Conservation (phyloP, 1,140 invertebrate species). For the Hyles euphorbiae region DNA sequence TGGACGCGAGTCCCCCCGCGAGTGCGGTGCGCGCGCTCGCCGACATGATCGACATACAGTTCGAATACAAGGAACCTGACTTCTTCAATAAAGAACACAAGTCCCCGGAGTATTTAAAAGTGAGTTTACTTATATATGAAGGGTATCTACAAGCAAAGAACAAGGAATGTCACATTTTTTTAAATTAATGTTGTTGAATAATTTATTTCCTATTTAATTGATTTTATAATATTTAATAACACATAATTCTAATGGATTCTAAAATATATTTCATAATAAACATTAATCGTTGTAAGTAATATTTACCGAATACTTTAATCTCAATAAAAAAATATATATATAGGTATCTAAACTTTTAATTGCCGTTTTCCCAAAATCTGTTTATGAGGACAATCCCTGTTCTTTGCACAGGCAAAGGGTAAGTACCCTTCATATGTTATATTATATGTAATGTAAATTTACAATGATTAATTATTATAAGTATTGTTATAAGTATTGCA, state of each 20-base stretch:
- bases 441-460: no score
- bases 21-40: constrained; percentile 35
- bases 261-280: no score
- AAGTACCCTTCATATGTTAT: no score
- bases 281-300: no score
- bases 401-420: no score
- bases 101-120: constrained; percentile 35
- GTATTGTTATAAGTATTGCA: no score
- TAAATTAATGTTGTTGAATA: background rate
- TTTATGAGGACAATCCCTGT: no score
- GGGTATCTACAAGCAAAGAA: background rate
- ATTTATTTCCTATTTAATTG: background rate
- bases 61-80: constrained; percentile 28
- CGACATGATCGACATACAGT: constrained; percentile 28
- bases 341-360: background rate
- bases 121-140: constrained; percentile 8
- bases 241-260: no score
- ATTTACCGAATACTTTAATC: no score
- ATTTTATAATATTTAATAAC: no score
- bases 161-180: background rate
- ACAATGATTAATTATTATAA: no score
- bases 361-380: background rate
- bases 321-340: background rate
- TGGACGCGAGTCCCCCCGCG: constrained; percentile 35
- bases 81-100: constrained; percentile 32